A percentile compares a stretch with the other conserved stretches of the same genome.
phyloP scores from a whole-genome alignment of 2,113 vertebrate genomes.

The Noturus placidus region DNA sequence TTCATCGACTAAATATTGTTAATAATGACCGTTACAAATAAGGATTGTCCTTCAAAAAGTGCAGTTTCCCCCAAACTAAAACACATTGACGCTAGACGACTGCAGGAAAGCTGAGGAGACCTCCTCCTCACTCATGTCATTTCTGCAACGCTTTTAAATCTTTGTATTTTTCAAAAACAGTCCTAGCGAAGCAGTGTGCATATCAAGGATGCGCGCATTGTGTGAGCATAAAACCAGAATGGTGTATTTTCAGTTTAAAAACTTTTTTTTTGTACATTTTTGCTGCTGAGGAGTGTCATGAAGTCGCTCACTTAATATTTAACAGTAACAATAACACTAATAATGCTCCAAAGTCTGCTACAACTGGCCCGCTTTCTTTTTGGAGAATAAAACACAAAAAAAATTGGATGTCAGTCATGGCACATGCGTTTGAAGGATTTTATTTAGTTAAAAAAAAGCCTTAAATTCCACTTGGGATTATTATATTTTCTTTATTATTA shows the following conservation, averaged over 20 bases:
- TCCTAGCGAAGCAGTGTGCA: slow-evolving; percentile 79
- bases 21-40: slow-evolving; percentile 78
- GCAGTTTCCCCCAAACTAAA: slow-evolving; percentile 71
- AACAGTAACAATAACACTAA: slow-evolving; percentile 51
- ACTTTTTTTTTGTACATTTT: slow-evolving; percentile 35
- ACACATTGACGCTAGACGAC: slow-evolving; percentile 66
- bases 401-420: slow-evolving; percentile 69
- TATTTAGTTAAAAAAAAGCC: slow-evolving; percentile 51
- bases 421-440: slow-evolving; percentile 69
- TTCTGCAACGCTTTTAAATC: slow-evolving; percentile 66
- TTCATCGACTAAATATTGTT: slow-evolving; percentile 71
- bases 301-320: slow-evolving; percentile 54
- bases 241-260: slow-evolving; percentile 59
- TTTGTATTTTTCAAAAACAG: slow-evolving; percentile 70
- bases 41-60: slow-evolving; percentile 86
- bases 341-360: slow-evolving; percentile 73
- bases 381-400: slow-evolving; percentile 24
- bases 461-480: slow-evolving; percentile 53
- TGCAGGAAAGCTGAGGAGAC: slow-evolving; percentile 73
- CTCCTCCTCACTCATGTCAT: slow-evolving; percentile 64
- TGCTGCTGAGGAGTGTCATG: slow-evolving; percentile 58
- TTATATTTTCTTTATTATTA: slow-evolving; percentile 49
- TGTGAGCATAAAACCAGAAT: slow-evolving; percentile 14
- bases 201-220: slow-evolving; percentile 65
- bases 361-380: slow-evolving; percentile 73